Base-by-base conservation (phyloP, 2,888 invertebrate genomes). In the Synergus laeviventris region DNA sequence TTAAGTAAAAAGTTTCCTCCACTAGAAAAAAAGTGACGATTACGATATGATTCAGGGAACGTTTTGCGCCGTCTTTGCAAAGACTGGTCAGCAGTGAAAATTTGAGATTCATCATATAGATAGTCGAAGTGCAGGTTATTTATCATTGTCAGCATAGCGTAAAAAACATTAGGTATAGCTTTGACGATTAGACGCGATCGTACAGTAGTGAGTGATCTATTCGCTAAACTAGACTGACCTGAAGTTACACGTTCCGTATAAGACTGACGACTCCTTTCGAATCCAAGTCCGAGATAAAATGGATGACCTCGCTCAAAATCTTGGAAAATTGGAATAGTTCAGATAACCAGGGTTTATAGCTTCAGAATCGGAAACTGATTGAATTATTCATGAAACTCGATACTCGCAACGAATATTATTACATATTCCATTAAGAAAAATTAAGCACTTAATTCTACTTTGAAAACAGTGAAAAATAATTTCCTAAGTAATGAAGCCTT, bases 311-410 rank as follows among this genome's bases (percentile, higher is more conserved):
- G 14, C 31, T 60, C n/a, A 64, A 18, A 64, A 39, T 39, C 38
- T 64, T 5, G 21, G 21, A 64, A 31, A 64, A 64, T 64, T 64
- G 39, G 21, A 18, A 64, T 21, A 64, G 14, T 24, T 21, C 21
- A 39, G 14, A 39, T 64, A 42, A 42, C 7, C 42, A 39, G 18
- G 42, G 12, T 64, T 4, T 21, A 64, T 8, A 21, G 64, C 64
- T 24, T 14, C 21, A 42, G 64, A 38, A 64, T 21, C 21, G 14
- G 14, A 42, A 21, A 39, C 21, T 42, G 39, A 42, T 39, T 42
- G 42, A 64, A 24, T 21, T 16, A 64, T 64, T 64, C 21, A 64
- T 24, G 18, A 38, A 64, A 45, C 7, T 45, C 5, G 16, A 45
- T 45, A 7, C 16, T 45, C 16, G 0, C 11, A 39, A 12, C 12